Evolutionary conservation across 2,113 vertebrate species (phyloP).

Genomic region (Callaeas wilsoni): DNA sequence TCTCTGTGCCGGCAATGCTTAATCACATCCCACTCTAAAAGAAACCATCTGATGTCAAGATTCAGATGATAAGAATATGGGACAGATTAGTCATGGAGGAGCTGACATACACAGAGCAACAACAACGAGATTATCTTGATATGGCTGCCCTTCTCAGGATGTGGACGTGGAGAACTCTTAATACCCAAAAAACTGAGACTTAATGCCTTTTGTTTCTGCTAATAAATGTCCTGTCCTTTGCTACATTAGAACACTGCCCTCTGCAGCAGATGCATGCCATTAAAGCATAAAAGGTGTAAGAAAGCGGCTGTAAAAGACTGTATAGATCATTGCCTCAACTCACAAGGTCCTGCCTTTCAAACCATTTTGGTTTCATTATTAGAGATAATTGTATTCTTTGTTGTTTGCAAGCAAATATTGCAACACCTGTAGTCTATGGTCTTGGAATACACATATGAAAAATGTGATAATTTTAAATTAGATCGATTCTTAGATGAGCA

Average conservation of each 20-base stretch:
- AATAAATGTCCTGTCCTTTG: background rate
- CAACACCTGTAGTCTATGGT: background rate
- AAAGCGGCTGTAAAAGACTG: background rate
- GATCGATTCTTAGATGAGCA: background rate
- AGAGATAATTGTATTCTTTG: background rate
- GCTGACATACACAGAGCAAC: background rate
- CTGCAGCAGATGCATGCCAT: background rate
- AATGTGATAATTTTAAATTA: background rate
- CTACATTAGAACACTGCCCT: background rate
- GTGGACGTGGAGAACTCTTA: background rate
- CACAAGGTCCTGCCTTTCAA: background rate
- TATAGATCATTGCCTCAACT: background rate
- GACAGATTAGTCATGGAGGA: slow-evolving; percentile 55
- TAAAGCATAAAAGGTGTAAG: background rate
- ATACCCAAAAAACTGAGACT: background rate
- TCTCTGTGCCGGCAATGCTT: background rate
- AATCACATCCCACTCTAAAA: slow-evolving; percentile 42
- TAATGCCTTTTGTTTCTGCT: background rate
- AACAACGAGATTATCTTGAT: slow-evolving; percentile 9
- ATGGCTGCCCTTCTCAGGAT: background rate
- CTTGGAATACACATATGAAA: background rate
- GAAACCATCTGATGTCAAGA: slow-evolving; percentile 52
- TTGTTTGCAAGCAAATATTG: background rate
- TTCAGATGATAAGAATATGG: slow-evolving; percentile 45
- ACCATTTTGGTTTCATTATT: background rate